Conservation (phyloP, 2,888 invertebrate genomes). For the Lycophotia porphyrea region DNA sequence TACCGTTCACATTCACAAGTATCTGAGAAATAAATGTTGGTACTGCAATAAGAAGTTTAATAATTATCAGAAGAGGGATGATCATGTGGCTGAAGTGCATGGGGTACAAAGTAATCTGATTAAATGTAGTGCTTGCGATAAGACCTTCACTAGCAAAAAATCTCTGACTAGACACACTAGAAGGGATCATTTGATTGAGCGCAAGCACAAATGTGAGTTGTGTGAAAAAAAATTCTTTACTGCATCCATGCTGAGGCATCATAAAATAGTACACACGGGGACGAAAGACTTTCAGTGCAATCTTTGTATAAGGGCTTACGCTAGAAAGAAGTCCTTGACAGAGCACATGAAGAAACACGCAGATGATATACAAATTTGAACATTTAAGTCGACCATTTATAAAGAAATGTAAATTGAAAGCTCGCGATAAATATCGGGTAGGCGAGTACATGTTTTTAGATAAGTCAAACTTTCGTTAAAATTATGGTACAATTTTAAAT, state of each 20-base stretch:
- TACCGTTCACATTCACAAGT: slow-evolving; percentile 52
- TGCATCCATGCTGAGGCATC: background rate
- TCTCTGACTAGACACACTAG: background rate
- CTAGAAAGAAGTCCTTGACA: background rate
- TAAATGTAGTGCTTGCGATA: slow-evolving; percentile 12
- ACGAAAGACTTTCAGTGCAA: slow-evolving; percentile 4
- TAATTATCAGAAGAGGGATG: slow-evolving; percentile 3
- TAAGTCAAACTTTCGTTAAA: background rate
- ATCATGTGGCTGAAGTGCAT: slow-evolving; percentile 1
- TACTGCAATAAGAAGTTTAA: slow-evolving; percentile 6
- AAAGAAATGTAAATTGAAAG: background rate
- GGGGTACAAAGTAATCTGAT: background rate
- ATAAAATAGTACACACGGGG: background rate
- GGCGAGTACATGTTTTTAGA: background rate
- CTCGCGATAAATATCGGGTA: background rate
- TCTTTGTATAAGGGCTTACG: slow-evolving; percentile 3
- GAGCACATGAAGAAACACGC: slow-evolving; percentile 14
- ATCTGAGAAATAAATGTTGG: slow-evolving; percentile 12
- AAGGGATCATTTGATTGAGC: slow-evolving; percentile 8
- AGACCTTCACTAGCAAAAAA: background rate
- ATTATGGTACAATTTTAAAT: background rate
- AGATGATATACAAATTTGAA: background rate
- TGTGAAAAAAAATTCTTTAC: slow-evolving; percentile 16
- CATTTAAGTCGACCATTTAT: background rate
- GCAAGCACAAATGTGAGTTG: slow-evolving; percentile 1